These are phyloP conservation scores for Pelodiscus sinensis DNA, from an alignment of 2,113 vertebrate species.

Conservation along the genomic window DNA sequence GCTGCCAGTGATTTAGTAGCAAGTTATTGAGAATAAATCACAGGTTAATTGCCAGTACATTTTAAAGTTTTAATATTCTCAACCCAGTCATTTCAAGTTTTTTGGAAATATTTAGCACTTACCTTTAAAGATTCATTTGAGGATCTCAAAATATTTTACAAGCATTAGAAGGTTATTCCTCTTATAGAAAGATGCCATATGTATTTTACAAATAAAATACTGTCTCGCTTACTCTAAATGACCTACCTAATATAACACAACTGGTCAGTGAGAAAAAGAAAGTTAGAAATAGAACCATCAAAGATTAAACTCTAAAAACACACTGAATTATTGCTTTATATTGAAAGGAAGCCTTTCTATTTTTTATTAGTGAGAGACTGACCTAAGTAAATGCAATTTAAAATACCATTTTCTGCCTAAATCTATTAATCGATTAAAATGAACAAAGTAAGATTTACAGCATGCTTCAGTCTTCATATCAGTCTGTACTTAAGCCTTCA, in stretches of 20 bases:
- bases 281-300: background rate
- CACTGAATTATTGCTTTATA: background rate
- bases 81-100: slow-evolving; percentile 2
- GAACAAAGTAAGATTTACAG: background rate
- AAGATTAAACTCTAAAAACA: background rate
- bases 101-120: background rate
- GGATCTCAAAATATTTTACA: background rate
- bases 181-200: background rate
- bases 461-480: background rate
- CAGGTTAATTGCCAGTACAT: slow-evolving; percentile 28
- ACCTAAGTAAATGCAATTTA: background rate
- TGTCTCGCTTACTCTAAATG: background rate
- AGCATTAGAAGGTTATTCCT: background rate
- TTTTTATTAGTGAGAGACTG: background rate
- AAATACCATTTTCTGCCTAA: background rate
- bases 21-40: slow-evolving; percentile 2
- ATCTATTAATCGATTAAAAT: background rate
- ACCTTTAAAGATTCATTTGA: background rate
- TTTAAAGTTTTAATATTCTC: background rate
- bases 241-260: background rate
- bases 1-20: background rate
- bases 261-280: background rate
- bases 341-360: background rate
- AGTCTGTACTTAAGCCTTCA: background rate
- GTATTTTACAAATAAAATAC: background rate